Percentiles rank a stretch among this genome's conserved stretches.
Conservation (phyloP, 1,140 invertebrate genomes). For the Atopsyche davidsoni region DNA sequence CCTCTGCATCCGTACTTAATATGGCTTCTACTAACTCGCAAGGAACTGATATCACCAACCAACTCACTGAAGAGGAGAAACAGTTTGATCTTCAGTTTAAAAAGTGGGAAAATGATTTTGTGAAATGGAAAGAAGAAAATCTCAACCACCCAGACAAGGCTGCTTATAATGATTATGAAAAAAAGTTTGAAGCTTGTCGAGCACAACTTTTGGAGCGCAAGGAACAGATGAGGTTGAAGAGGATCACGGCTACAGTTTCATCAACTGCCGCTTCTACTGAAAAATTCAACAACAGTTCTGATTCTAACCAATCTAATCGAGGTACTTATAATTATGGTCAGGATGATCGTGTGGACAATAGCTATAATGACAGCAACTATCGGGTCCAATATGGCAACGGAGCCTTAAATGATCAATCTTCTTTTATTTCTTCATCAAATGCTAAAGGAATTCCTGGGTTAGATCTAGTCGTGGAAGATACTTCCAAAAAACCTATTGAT, state of each 20-base stretch:
- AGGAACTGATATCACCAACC: neutral
- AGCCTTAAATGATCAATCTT: too few species aligned
- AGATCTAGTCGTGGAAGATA: conserved; percentile 51
- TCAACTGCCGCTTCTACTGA: too few species aligned
- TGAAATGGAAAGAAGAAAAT: conserved; percentile 79
- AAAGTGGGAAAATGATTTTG: conserved; percentile 79
- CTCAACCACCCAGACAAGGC: conserved; percentile 78
- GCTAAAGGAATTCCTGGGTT: conserved; percentile 56
- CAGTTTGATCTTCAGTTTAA: conserved; percentile 75
- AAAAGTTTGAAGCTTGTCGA: conserved; percentile 74
- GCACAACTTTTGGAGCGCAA: conserved; percentile 67
- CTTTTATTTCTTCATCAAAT: too few species aligned
- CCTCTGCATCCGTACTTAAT: too few species aligned
- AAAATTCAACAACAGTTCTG: too few species aligned
- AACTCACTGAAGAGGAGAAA: conserved; percentile 59
- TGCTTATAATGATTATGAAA: conserved; percentile 75
- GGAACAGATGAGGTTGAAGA: conserved; percentile 71
- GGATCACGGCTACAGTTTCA: conserved; percentile 31
- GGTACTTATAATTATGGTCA: neutral
- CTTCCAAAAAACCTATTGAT: conserved; percentile 34
- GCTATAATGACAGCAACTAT: neutral
- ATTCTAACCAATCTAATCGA: too few species aligned
- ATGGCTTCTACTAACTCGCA: neutral
- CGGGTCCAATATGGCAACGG: neutral
- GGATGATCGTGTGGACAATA: neutral